phyloP scores from a whole-genome alignment of 2,113 vertebrate species.

The Anser brachyrhynchus region DNA sequence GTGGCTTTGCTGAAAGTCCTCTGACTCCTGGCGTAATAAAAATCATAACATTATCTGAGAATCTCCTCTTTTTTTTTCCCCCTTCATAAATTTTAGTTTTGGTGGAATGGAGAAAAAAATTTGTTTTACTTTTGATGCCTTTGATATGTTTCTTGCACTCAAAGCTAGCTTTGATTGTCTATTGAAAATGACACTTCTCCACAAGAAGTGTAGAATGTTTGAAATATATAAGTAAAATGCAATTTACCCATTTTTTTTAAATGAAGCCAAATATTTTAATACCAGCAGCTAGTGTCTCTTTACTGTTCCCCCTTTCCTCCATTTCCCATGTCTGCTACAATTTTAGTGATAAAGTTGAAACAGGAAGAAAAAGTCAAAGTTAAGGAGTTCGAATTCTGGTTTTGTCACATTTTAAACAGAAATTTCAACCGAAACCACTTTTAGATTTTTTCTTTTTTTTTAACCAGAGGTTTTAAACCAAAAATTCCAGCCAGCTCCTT shows the following conservation, averaged over 20 bases:
- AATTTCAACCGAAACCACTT: background rate
- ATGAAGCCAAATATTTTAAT: background rate
- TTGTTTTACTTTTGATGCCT: background rate
- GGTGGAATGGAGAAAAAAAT: background rate
- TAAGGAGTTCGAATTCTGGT: rapidly evolving
- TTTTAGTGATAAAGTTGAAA: background rate
- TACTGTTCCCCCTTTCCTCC: background rate
- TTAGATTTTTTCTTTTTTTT: rapidly evolving
- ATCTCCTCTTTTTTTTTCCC: background rate
- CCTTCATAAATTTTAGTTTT: background rate
- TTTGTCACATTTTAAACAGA: background rate
- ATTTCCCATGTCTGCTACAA: background rate
- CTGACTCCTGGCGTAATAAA: background rate
- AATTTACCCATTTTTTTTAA: rapidly evolving
- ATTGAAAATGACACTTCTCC: background rate
- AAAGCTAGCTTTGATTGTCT: background rate
- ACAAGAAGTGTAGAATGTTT: background rate
- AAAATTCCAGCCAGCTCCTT: background rate
- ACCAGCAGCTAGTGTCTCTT: background rate
- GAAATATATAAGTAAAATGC: background rate
- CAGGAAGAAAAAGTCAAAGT: rapidly evolving
- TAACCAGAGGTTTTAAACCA: background rate
- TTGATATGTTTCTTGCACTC: background rate
- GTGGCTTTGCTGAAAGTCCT: background rate
- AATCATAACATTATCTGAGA: rapidly evolving